Evolutionary conservation across 1,140 invertebrate genomes (phyloP).

Genomic region (Saccostrea glomerata): DNA sequence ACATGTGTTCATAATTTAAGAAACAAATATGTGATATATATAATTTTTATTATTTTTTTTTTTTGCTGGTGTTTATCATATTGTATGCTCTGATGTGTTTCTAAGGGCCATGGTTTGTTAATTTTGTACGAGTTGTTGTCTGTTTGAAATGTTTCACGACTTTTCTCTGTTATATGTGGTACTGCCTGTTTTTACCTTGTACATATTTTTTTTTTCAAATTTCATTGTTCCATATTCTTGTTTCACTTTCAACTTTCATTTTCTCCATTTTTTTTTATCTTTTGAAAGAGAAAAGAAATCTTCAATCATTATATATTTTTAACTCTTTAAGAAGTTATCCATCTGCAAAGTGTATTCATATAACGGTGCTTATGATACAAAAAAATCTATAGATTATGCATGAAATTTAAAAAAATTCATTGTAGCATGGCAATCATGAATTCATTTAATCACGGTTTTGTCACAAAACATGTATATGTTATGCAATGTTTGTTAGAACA

Average conservation of each 20-base stretch:
- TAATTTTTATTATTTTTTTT: conserved; percentile 10
- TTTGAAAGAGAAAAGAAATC: neutral
- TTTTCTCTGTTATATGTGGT: conserved; percentile 12
- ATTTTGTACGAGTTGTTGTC: conserved; percentile 30
- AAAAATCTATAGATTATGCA: neutral
- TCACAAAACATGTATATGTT: conserved; percentile 32
- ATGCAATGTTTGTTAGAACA: conserved; percentile 3
- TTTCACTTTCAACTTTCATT: conserved; percentile 32
- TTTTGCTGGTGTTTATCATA: neutral
- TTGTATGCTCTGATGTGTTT: conserved; percentile 33
- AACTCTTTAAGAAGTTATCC: conserved; percentile 25
- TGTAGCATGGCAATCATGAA: neutral
- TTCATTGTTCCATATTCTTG: conserved; percentile 18
- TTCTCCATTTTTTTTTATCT: neutral
- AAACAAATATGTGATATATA: conserved; percentile 39
- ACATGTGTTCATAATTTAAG: conserved; percentile 42
- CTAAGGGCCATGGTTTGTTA: conserved; percentile 21
- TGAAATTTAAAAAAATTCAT: neutral
- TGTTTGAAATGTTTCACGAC: conserved; percentile 26
- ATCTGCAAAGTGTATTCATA: conserved; percentile 23
- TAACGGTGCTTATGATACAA: conserved; percentile 29
- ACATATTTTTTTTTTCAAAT: conserved; percentile 12
- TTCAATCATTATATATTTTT: conserved; percentile 34
- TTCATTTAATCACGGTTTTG: conserved; percentile 32
- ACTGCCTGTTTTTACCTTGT: conserved; percentile 30